Evolutionary conservation across 2,113 vertebrate species (phyloP), one percentile per base, ranked within the genome.

Genomic region (Sander lucioperca): DNA sequence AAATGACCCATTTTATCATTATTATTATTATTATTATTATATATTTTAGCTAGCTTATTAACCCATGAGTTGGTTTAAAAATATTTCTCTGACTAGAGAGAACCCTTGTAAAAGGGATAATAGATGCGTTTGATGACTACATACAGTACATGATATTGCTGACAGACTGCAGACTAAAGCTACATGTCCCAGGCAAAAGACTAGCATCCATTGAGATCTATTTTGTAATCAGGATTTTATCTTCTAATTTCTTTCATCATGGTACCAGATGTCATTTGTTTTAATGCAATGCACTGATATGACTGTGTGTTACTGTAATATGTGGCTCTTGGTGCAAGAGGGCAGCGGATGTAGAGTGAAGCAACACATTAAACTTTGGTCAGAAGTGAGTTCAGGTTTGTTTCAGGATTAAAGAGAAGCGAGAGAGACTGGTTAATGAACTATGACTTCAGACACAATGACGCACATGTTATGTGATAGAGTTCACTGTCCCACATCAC

Each of bases 391-490:
- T 72, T 65, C 71, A 77, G 50, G 13, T 63, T 25, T 18, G 65
- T 59, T 80, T 59, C 64, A 83, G 78, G 73, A 80, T 66, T 47
- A 68, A 53, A 79, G 27, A 85, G 71, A 56, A 50, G 14, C 8
- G 11, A 33, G 63, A 18, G 25, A 18, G 47, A 50, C 30, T 63
- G 85, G 87, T 82, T 61, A 86, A 68, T 77, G 86, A 87, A 78
- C 86, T 7, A 6, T 62, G n/a, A 71, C 72, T 67, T 75, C 39
- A 51, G 64, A 51, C 67, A 71, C 33, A 33, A 62, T 88, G 89
- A 92, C 84, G 80, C 80, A 87, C 74, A 67, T 56, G 23, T 65
- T 25, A 39, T 47, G 47, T 61, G 63, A 67, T 78, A 67, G 27
- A 63, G 69, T 65, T 65, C 62, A 74, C 23, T 33, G 33, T 27